Conservation (phyloP, 2,888 invertebrate genomes). For the Halictus quadricinctus region DNA sequence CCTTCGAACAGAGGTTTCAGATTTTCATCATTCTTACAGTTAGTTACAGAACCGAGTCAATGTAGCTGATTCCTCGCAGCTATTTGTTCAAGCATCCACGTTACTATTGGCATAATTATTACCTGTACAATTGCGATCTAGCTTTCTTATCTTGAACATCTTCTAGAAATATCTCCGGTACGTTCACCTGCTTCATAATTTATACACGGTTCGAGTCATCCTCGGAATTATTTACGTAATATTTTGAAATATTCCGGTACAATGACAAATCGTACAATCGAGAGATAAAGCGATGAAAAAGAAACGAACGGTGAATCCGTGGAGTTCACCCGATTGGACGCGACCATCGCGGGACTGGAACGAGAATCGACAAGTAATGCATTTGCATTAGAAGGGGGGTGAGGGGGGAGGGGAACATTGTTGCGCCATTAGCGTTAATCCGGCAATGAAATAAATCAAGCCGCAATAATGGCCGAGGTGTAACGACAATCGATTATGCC, state of each 20-base stretch:
- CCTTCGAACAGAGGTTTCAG: no score
- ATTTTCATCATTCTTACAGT: no score
- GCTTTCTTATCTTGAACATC: neutral
- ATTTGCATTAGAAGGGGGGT: conserved; percentile 37
- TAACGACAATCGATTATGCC: conserved; percentile 56
- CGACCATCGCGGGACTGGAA: neutral
- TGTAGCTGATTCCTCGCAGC: neutral
- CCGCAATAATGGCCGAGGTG: conserved; percentile 43
- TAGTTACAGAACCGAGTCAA: neutral
- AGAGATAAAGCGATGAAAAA: neutral
- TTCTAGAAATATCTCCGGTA: neutral
- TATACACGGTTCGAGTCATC: neutral
- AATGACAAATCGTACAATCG: neutral
- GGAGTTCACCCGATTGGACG: neutral
- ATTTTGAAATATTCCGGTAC: neutral
- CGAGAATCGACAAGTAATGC: conserved; percentile 21
- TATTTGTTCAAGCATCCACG: neutral
- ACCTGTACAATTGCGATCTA: neutral
- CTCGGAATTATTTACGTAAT: neutral
- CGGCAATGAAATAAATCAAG: conserved; percentile 48
- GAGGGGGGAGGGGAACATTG: conserved; percentile 24
- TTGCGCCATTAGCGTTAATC: conserved; percentile 54
- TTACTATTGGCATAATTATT: neutral
- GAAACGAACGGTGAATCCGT: neutral
- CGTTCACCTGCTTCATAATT: neutral